These are phyloP conservation scores for Falco rusticolus DNA, from an alignment of 2,797 vertebrate species.

Conservation along the genomic window DNA sequence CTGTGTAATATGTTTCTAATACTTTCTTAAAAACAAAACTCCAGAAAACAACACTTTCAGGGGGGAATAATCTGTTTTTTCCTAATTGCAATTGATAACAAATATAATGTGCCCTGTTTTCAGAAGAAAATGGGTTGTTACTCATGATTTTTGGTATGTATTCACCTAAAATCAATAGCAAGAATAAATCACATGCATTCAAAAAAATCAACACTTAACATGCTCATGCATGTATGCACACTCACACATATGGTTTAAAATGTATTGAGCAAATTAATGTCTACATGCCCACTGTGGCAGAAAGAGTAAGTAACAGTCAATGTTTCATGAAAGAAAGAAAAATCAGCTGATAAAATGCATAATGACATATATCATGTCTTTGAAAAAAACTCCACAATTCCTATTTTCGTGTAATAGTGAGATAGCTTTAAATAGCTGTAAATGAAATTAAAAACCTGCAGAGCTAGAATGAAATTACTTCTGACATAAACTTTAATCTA, in stretches of 20 bases:
- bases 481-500: not conserved
- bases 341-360: not conserved
- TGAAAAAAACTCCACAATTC: not conserved
- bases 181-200: not conserved
- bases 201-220: not conserved
- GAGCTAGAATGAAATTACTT: not conserved
- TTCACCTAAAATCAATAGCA: not conserved
- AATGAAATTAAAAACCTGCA: not conserved
- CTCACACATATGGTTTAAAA: not conserved
- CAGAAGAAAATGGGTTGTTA: not conserved
- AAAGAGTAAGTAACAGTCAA: not conserved
- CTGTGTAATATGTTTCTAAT: not conserved
- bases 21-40: not conserved
- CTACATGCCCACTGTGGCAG: not conserved
- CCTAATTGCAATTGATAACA: not conserved
- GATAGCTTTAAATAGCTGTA: not conserved
- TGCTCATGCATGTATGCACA: not conserved
- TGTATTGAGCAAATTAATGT: not conserved
- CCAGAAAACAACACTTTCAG: not conserved
- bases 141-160: not conserved
- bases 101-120: not conserved
- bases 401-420: not conserved
- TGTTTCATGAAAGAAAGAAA: not conserved
- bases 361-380: not conserved
- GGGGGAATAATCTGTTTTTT: not conserved